phyloP scores from a whole-genome alignment of 2,113 vertebrate species.

The Mungos mungo region DNA sequence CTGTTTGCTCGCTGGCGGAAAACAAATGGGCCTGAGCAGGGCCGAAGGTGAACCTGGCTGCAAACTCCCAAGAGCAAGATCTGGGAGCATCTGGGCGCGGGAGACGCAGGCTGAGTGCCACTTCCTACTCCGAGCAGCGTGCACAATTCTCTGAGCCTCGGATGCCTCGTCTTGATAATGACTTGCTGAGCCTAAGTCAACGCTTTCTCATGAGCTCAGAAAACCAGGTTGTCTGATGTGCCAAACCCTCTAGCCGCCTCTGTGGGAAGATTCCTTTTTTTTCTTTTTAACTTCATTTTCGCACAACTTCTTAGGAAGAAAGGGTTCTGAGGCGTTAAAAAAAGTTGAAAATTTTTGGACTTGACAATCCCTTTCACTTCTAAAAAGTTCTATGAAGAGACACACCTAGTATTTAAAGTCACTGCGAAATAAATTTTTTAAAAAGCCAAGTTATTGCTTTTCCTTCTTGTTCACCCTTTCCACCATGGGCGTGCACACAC shows the following conservation, averaged over 20 bases:
- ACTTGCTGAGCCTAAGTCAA: neutral
- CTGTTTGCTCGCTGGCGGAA: rapidly evolving
- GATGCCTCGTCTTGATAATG: neutral
- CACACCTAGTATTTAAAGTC: neutral
- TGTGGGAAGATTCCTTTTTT: neutral
- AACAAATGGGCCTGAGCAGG: rapidly evolving
- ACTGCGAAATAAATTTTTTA: neutral
- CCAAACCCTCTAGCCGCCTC: neutral
- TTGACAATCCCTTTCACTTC: neutral
- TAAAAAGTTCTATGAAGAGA: neutral
- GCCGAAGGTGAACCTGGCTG: rapidly evolving
- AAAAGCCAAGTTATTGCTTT: neutral
- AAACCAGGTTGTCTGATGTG: neutral
- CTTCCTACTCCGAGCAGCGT: rapidly evolving
- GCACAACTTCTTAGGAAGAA: neutral
- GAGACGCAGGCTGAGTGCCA: rapidly evolving
- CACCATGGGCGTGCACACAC: rapidly evolving
- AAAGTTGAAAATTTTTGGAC: neutral
- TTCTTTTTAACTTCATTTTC: neutral
- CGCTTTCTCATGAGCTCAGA: rapidly evolving
- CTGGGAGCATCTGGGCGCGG: rapidly evolving
- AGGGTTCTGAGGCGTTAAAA: neutral
- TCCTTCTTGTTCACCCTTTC: neutral
- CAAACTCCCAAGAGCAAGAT: neutral
- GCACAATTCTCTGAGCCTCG: rapidly evolving